Percentiles rank a stretch among this genome's conserved stretches.
Evolutionary conservation across 2,888 invertebrate species (phyloP).

Genomic region (Drosophila dives): DNA sequence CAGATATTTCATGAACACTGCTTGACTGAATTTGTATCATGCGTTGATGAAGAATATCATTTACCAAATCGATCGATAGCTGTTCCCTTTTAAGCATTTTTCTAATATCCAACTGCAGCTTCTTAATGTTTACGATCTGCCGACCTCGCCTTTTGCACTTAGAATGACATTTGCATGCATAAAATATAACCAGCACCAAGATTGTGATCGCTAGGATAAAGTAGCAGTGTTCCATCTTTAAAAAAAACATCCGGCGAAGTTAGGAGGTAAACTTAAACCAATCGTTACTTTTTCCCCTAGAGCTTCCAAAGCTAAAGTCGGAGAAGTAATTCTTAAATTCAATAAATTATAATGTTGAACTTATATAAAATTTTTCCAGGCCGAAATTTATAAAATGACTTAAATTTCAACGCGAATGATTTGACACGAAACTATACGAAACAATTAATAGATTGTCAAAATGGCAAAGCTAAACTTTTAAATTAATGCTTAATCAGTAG

Average conservation of each 20-base stretch:
- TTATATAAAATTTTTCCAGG: not conserved
- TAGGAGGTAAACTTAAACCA: not conserved
- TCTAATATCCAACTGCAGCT: slow-evolving; percentile 38
- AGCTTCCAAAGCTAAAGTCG: slow-evolving; percentile 4
- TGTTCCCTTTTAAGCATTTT: slow-evolving; percentile 42
- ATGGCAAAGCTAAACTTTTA: not conserved
- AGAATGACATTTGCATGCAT: slow-evolving; percentile 18
- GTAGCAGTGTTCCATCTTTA: not conserved
- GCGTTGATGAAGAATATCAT: slow-evolving; percentile 17
- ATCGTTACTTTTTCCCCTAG: not conserved
- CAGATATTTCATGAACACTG: not conserved
- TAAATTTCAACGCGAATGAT: not conserved
- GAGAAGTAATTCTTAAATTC: not conserved
- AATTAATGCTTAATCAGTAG: not conserved
- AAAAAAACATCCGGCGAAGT: not conserved
- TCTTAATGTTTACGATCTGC: slow-evolving; percentile 20
- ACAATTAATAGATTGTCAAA: not conserved
- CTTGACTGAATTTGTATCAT: slow-evolving; percentile 1
- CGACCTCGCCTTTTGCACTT: slow-evolving; percentile 3
- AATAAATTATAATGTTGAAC: not conserved
- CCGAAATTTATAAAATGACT: slow-evolving; percentile 22
- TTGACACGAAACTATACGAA: not conserved
- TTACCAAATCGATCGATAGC: slow-evolving; percentile 10
- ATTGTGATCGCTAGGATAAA: slow-evolving; percentile 19
- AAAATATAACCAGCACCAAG: slow-evolving; percentile 37